Evolutionary conservation across 2,113 vertebrate genomes (phyloP).

Genomic region (Cyrtonyx montezumae): DNA sequence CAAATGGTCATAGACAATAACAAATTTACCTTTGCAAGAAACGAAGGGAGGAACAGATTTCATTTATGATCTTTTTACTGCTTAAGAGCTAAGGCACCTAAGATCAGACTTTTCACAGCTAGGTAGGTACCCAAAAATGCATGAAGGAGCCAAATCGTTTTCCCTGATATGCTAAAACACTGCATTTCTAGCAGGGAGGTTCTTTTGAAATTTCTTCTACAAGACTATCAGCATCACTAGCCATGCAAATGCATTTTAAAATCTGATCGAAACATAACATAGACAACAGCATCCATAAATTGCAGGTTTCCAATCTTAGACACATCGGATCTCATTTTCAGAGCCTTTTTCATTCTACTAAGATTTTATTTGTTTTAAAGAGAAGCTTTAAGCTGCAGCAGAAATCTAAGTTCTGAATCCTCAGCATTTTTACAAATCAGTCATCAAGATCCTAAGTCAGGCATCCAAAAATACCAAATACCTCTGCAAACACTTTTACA

Average conservation of each 20-base stretch:
- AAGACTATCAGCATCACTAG: neutral
- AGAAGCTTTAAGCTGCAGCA: neutral
- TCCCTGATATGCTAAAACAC: neutral
- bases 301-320: neutral
- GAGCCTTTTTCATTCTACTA: neutral
- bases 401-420: constrained; percentile 28
- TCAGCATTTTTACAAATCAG: constrained; percentile 27
- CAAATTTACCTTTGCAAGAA: neutral
- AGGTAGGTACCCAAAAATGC: constrained; percentile 10
- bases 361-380: neutral
- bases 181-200: neutral
- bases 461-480: constrained; percentile 54
- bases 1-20: neutral
- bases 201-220: neutral
- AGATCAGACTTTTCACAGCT: constrained; percentile 4
- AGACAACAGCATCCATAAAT: neutral
- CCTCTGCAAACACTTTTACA: constrained; percentile 41
- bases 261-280: neutral
- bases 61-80: neutral
- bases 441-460: constrained; percentile 41
- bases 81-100: neutral
- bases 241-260: neutral
- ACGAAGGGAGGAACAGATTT: neutral
- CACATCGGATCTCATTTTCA: neutral
- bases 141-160: neutral